A percentile compares a stretch with the other conserved stretches of the same genome.
These are phyloP conservation scores for Pipa parva DNA, from an alignment of 2,113 vertebrate genomes.

Conservation along the genomic window DNA sequence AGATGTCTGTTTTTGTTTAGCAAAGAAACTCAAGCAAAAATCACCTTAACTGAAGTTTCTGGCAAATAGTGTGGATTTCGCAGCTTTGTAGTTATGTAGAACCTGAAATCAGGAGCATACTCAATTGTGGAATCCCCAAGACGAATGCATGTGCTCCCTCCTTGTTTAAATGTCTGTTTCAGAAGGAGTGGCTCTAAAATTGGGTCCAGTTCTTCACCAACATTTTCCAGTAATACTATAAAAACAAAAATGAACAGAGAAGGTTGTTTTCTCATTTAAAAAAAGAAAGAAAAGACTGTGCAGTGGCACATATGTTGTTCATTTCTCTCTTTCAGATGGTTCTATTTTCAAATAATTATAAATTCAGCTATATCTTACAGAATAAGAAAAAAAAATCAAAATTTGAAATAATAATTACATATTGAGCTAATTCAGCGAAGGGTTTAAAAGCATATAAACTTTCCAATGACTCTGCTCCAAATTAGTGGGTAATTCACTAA, in stretches of 20 bases:
- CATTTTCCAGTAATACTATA: conserved; percentile 79
- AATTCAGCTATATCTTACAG: no score
- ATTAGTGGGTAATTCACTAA: no score
- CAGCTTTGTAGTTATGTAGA: conserved; percentile 85
- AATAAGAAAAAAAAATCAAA: no score
- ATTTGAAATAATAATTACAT: no score
- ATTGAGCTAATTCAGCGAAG: no score
- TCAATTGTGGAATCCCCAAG: conserved; percentile 78
- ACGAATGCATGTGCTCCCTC: conserved; percentile 74
- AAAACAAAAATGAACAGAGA: conserved; percentile 14
- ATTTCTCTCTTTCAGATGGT: no score
- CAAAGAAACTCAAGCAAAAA: conserved; percentile 15
- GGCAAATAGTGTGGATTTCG: conserved; percentile 84
- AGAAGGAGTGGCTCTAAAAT: conserved; percentile 82
- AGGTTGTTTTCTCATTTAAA: no score
- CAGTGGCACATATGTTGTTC: no score
- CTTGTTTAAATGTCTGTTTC: conserved; percentile 84
- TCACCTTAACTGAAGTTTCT: conserved; percentile 79
- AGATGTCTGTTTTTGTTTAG: neutral
- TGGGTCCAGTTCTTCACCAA: conserved; percentile 82
- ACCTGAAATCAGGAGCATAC: conserved; percentile 78
- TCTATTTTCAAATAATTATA: no score
- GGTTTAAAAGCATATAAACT: no score
- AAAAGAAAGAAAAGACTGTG: no score
- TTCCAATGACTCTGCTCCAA: no score